These are phyloP conservation scores for Amaurobius ferox DNA, from an alignment of 2,888 invertebrate species.

Conservation along the genomic window DNA sequence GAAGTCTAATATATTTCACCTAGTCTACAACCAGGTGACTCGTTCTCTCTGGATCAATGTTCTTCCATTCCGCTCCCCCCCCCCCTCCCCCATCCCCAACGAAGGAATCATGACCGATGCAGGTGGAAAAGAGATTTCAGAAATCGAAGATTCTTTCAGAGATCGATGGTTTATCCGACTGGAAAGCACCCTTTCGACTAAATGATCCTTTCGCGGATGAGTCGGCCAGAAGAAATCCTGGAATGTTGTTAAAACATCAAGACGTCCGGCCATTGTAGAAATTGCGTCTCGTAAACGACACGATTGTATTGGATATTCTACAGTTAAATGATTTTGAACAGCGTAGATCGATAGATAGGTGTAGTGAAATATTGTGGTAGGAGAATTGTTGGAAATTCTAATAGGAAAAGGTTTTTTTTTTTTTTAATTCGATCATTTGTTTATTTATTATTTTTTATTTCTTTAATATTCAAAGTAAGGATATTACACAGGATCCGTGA, in stretches of 20 bases:
- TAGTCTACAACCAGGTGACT: not conserved
- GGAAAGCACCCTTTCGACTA: not conserved
- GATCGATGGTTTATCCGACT: not conserved
- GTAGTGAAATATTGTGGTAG: too few relatives aligned
- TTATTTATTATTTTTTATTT: too few relatives aligned
- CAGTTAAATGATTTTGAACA: not conserved
- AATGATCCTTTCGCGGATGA: not conserved
- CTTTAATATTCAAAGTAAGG: too few relatives aligned
- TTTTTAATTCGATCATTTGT: too few relatives aligned
- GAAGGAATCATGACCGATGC: not conserved
- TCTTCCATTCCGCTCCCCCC: not conserved
- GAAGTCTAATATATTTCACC: not conserved
- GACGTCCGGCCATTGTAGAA: not conserved
- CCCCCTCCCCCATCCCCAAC: not conserved
- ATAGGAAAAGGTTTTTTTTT: too few relatives aligned
- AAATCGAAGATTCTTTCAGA: constrained; percentile 3
- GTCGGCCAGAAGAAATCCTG: not conserved
- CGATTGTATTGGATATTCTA: not conserved
- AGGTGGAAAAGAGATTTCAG: constrained; percentile 8
- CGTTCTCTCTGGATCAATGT: not conserved
- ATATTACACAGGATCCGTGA: too few relatives aligned
- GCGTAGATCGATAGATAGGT: too few relatives aligned
- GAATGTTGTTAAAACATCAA: constrained; percentile 4
- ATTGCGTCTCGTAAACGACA: too few relatives aligned
- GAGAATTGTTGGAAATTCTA: too few relatives aligned